Conservation (phyloP, 2,888 invertebrate species). For the Cyclophora albipunctata region DNA sequence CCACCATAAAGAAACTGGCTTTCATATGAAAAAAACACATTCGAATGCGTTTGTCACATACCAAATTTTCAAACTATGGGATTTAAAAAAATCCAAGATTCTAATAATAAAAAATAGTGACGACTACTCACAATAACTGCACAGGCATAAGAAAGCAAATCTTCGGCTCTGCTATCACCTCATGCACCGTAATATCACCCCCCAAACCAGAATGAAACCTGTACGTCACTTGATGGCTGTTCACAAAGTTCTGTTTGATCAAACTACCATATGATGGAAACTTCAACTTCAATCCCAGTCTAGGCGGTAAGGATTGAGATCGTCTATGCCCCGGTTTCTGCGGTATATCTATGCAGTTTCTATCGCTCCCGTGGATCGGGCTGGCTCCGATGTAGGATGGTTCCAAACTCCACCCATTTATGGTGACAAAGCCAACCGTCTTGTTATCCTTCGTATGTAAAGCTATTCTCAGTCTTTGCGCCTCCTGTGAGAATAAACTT, state of each 20-base stretch:
- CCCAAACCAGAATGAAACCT: constrained; percentile 93
- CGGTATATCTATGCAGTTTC: constrained; percentile 53
- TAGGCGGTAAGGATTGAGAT: constrained; percentile 89
- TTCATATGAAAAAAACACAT: background rate
- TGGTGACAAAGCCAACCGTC: constrained; percentile 88
- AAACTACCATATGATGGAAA: constrained; percentile 85
- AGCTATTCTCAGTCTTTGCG: constrained; percentile 76
- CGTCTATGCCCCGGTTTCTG: constrained; percentile 74
- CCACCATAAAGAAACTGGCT: background rate
- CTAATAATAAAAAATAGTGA: no score
- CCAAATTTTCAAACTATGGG: background rate
- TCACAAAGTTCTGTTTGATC: constrained; percentile 82
- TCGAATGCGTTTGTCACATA: background rate
- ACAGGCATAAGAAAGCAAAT: constrained; percentile 90
- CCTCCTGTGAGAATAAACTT: constrained; percentile 42
- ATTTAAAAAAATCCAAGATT: background rate
- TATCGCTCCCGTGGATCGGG: constrained; percentile 77
- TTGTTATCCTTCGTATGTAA: constrained; percentile 77
- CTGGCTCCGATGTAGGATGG: constrained; percentile 82
- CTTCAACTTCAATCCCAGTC: constrained; percentile 86
- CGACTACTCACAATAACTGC: constrained; percentile 85
- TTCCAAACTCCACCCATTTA: constrained; percentile 91
- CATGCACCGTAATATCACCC: constrained; percentile 94
- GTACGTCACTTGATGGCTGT: constrained; percentile 84
- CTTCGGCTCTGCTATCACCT: constrained; percentile 93